phyloP scores from a whole-genome alignment of 2,797 vertebrate species.

The Fistularia tabacaria region DNA sequence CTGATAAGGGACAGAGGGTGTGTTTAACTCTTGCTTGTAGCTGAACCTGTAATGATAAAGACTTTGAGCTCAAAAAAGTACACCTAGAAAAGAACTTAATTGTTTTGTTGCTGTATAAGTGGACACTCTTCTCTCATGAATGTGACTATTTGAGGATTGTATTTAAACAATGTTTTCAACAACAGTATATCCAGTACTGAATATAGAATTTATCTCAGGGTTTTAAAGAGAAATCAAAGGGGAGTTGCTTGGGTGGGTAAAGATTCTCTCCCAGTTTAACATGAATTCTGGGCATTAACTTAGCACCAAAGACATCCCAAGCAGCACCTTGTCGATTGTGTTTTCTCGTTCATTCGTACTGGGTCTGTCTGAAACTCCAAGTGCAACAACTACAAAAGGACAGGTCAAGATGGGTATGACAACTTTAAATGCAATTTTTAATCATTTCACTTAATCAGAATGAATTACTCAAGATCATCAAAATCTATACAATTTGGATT shows the following conservation, averaged over 20 bases:
- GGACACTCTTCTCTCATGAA: conserved; percentile 28
- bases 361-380: conserved; percentile 22
- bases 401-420: no score
- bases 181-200: conserved; percentile 66
- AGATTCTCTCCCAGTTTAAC: conserved; percentile 22
- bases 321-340: conserved; percentile 43
- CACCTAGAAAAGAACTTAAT: conserved; percentile 11
- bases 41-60: conserved; percentile 15
- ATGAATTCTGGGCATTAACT: conserved; percentile 35
- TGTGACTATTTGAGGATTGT: conserved; percentile 67
- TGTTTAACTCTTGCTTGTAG: conserved; percentile 25
- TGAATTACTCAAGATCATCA: no score
- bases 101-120: conserved; percentile 36
- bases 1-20: conserved; percentile 13
- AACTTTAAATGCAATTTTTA: no score
- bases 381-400: not conserved
- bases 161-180: conserved; percentile 60
- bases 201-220: conserved; percentile 87
- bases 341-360: conserved; percentile 10
- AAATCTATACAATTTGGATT: no score
- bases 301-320: conserved; percentile 62
- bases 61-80: conserved; percentile 32
- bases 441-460: no score
- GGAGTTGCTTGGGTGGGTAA: conserved; percentile 27
- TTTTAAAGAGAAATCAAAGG: conserved; percentile 70